Evolutionary conservation across 2,797 vertebrate genomes (phyloP).

Genomic region (Danio jaintianensis): DNA sequence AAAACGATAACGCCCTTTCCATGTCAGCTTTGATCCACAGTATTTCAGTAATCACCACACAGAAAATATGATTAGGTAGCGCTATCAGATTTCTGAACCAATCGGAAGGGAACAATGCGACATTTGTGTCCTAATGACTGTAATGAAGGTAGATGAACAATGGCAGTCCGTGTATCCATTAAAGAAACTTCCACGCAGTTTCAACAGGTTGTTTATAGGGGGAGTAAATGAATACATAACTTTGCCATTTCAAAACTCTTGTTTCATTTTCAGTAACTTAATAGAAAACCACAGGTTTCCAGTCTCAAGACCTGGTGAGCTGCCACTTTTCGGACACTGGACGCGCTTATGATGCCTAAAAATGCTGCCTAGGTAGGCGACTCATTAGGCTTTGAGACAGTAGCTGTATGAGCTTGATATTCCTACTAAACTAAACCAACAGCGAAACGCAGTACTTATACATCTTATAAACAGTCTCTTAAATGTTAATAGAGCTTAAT

Average conservation of each 20-base stretch:
- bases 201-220: neutral
- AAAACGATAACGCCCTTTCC: slow-evolving; percentile 24
- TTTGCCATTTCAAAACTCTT: neutral
- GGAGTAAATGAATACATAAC: neutral
- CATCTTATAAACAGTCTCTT: neutral
- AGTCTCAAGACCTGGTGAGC: neutral
- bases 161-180: neutral
- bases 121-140: slow-evolving; percentile 25
- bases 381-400: neutral
- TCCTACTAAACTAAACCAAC: neutral
- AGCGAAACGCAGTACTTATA: neutral
- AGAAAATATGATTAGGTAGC: neutral
- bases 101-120: slow-evolving; percentile 11
- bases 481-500: neutral
- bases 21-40: slow-evolving; percentile 30
- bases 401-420: neutral
- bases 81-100: slow-evolving; percentile 23
- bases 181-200: slow-evolving; percentile 28
- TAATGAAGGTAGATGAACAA: slow-evolving; percentile 28
- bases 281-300: neutral
- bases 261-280: neutral
- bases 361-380: slow-evolving; percentile 8
- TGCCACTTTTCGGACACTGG: neutral
- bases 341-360: neutral
- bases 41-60: neutral